These are phyloP conservation scores for Augochlorella aurata DNA, from an alignment of 2,888 invertebrate genomes.

Conservation along the genomic window DNA sequence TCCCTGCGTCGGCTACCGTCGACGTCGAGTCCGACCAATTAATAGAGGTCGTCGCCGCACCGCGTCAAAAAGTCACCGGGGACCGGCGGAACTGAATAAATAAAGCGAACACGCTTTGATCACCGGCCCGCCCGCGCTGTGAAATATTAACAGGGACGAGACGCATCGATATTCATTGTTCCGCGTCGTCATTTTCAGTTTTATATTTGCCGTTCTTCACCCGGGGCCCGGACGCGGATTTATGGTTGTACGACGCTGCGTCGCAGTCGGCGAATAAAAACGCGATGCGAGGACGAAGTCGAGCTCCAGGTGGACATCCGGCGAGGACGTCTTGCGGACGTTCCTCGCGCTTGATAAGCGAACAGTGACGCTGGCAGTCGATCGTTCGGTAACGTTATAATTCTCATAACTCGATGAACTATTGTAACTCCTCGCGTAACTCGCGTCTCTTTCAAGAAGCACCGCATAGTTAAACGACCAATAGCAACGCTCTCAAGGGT, in stretches of 20 bases:
- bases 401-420: background rate
- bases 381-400: background rate
- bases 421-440: background rate
- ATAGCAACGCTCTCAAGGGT: background rate
- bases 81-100: background rate
- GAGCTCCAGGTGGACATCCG: background rate
- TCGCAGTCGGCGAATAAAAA: conserved; percentile 1
- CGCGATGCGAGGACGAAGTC: background rate
- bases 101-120: conserved; percentile 23
- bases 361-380: background rate
- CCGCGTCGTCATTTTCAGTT: conserved; percentile 46
- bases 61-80: background rate
- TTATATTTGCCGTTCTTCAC: conserved; percentile 40
- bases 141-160: conserved; percentile 43
- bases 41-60: conserved; percentile 3
- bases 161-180: conserved; percentile 46
- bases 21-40: conserved; percentile 26
- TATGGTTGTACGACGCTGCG: conserved; percentile 29
- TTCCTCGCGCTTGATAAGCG: background rate
- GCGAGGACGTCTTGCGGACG: background rate
- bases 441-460: too few relatives aligned
- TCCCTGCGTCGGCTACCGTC: conserved; percentile 22
- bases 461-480: background rate
- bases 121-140: conserved; percentile 9
- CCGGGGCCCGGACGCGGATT: conserved; percentile 29